Evolutionary conservation across 1,140 invertebrate genomes (phyloP).

Genomic region (Euura lappo): DNA sequence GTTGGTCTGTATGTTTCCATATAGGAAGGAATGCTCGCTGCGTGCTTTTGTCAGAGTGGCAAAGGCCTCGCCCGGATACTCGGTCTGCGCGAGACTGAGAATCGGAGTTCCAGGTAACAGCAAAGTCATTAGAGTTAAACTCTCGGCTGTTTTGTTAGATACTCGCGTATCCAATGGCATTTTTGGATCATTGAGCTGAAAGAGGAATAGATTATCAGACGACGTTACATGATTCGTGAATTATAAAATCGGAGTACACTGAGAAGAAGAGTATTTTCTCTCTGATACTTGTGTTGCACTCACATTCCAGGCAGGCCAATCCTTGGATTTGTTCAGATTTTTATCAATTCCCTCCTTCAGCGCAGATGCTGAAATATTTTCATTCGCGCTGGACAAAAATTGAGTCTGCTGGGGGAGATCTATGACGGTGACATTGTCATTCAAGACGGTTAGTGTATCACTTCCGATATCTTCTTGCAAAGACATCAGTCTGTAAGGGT

Average conservation of each 20-base stretch:
- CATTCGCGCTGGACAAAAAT: conserved; percentile 37
- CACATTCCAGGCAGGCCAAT: conserved; percentile 52
- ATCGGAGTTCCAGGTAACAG: conserved; percentile 78
- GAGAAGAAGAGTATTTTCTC: conserved; percentile 6
- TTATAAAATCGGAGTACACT: conserved; percentile 9
- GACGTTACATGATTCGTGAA: conserved; percentile 12
- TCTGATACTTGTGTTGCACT: conserved; percentile 19
- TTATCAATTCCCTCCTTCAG: conserved; percentile 35
- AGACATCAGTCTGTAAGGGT: conserved; percentile 37
- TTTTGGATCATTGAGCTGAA: conserved; percentile 45
- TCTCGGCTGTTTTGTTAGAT: conserved; percentile 62
- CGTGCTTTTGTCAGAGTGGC: conserved; percentile 39
- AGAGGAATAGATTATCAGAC: conserved; percentile 41
- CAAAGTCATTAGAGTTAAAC: conserved; percentile 67
- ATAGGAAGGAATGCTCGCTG: conserved; percentile 59
- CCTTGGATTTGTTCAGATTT: conserved; percentile 25
- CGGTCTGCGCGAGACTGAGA: conserved; percentile 63
- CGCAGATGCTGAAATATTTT: conserved; percentile 33
- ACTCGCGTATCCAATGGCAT: conserved; percentile 37
- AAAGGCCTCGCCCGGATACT: conserved; percentile 44
- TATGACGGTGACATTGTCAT: conserved; percentile 40
- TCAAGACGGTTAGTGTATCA: conserved; percentile 44
- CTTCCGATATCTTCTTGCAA: conserved; percentile 46
- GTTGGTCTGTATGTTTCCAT: conserved; percentile 60
- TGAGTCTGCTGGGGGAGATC: conserved; percentile 47